Evolutionary conservation across 92 coral and sea anemone genomes (phyloP), one percentile per base, ranked within the genome.

Genomic region (Porites cylindrica): DNA sequence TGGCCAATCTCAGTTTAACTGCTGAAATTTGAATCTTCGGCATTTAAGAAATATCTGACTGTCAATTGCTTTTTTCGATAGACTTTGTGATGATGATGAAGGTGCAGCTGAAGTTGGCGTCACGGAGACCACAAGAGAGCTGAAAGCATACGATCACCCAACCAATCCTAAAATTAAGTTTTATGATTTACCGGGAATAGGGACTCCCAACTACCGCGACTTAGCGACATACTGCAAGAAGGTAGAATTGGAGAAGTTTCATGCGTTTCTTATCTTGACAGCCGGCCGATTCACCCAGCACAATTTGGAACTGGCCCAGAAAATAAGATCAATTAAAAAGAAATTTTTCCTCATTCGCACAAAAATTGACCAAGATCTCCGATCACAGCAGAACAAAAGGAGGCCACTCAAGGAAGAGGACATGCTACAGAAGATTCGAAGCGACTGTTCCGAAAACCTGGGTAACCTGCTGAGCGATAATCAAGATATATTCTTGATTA

Each of bases 201-300:
- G 92, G 13, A 88, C 92, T 17, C 84, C 92, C 9, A 88, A 77
- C 17, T 82, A 75, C 75, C 91, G 84, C 21, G 91, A 88, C 78
- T 23, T 88, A 82, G 61, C 23, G 16, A 82, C 91, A 1, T 88
- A 82, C 83, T 59, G 70, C 68, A n/a, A 82, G 16, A 64, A 64
- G 24, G 82, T 81, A 1, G 10, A 66, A n/a, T 61, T 88, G 68
- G 88, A 72, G 77, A 81, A 72, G 58, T 88, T 76, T 79, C 77
- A 88, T 51, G 65, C 88, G 11, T 88, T 67, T 71, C 78, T 88
- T 13, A 76, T 88, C 24, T 82, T 88, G 12, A 76, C 88, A 23
- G 70, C 71, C 56, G 23, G 60, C 12, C 88, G 88, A 69, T 82
- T 83, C 53, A 88, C 92, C 47, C 53, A 76, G 72, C 29, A 64